Evolutionary conservation across 1,140 invertebrate genomes (phyloP), one percentile per base, ranked within the genome.

Genomic region (Bombus difficillimus): DNA sequence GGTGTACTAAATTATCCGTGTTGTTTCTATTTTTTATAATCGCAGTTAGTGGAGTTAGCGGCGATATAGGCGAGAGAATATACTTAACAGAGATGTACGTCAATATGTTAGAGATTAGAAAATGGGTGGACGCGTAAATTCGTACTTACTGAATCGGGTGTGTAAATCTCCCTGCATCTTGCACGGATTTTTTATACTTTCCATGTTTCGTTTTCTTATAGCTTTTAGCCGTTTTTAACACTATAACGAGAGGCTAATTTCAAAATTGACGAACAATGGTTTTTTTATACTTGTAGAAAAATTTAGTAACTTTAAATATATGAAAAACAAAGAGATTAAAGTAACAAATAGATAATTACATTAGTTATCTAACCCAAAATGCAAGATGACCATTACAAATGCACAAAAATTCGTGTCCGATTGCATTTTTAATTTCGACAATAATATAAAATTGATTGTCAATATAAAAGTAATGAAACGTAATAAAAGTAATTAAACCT

Each of bases 1-100:
- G 84, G 74, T 83, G 69, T 86, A 90, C 77, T 86, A 88, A 91
- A 91, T 92, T 89, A 91, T 84, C 86, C 84, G 69, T 79, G 91
- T 92, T 92, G 85, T 92, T 92, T 92, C 88, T 92, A 92, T 92
- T 92, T 92, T 92, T 91, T 92, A 92, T 92, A 91, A 91, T 91
- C 87, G 88, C 88, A 92, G 88, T 88, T 91, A 91, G 86, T 83
- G 85, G 68, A 89, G 57, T 80, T 88, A 88, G 89, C 74, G 13
- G 64, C 25, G 75, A 80, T 66, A 32, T 81, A 90, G 81, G 66
- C 47, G 6, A 47, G 64, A 89, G 43, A 25, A 68, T 88, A 86
- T 77, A 80, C 32, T 76, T 81, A 73, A 81, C 62, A 59, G n/a
- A 77, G 59, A 79, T 80, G 41, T 81, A 87, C 34, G 22, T 83